phyloP scores from a whole-genome alignment of 2,797 vertebrate genomes.

The Natrix natrix region DNA sequence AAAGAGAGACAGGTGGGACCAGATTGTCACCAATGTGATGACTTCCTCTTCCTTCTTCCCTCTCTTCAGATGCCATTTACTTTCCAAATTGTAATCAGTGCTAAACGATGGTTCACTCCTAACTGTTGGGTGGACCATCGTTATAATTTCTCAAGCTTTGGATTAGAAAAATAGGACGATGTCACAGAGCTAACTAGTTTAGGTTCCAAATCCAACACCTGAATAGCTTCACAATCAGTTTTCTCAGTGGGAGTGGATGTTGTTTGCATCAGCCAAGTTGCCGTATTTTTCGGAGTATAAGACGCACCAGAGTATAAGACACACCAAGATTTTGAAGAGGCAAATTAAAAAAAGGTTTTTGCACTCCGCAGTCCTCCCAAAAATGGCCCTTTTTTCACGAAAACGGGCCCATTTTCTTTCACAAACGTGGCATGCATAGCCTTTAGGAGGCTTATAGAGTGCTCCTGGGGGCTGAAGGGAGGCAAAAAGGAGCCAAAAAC shows the following conservation, averaged over 20 bases:
- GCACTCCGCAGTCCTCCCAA: no score
- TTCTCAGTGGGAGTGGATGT: not conserved
- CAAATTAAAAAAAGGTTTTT: no score
- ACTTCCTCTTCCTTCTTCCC: not conserved
- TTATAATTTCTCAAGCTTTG: not conserved
- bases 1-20: not conserved
- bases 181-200: not conserved
- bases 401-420: no score
- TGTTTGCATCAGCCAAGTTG: not conserved
- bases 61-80: not conserved
- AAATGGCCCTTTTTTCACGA: no score
- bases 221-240: not conserved
- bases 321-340: no score
- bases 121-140: not conserved
- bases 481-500: no score
- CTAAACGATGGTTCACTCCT: not conserved
- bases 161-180: not conserved
- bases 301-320: no score
- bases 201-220: not conserved
- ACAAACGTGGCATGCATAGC: no score
- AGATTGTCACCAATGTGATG: not conserved
- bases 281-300: no score
- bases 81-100: not conserved
- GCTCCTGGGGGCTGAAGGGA: no score
- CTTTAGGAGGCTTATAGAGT: no score